Conservation (phyloP, 2,888 invertebrate species). For the Ethmia dodecea region DNA sequence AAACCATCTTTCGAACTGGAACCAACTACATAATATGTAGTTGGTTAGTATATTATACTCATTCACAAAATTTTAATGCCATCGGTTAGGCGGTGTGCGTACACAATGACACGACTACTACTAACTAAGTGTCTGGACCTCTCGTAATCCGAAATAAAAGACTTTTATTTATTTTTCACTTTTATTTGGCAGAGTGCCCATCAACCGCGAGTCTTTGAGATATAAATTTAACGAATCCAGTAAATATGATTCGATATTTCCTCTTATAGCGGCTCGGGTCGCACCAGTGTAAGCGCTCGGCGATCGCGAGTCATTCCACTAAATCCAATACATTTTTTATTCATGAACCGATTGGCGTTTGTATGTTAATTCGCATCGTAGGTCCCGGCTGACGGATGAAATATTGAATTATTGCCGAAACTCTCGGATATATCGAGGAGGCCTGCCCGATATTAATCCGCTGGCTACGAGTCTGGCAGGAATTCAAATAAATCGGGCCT, state of each 20-base stretch:
- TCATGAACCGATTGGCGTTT: constrained; percentile 78
- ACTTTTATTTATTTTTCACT: neutral
- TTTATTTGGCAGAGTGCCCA: too few species aligned
- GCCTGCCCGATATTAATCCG: constrained; percentile 74
- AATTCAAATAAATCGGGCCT: constrained; percentile 76
- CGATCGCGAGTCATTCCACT: constrained; percentile 67
- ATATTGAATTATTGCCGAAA: constrained; percentile 76
- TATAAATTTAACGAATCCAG: constrained; percentile 22
- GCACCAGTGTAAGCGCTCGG: constrained; percentile 42
- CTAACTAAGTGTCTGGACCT: too few species aligned
- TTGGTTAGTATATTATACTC: too few species aligned
- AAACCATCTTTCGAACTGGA: too few species aligned
- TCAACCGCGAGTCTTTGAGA: too few species aligned
- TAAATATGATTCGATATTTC: constrained; percentile 52
- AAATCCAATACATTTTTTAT: constrained; percentile 78
- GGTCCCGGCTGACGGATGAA: constrained; percentile 70
- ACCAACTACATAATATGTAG: too few species aligned
- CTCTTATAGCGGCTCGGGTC: constrained; percentile 50
- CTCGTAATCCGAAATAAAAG: neutral
- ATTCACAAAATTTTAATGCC: too few species aligned
- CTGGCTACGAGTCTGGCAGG: constrained; percentile 65
- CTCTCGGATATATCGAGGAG: constrained; percentile 69
- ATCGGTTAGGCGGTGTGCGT: too few species aligned
- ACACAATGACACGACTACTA: too few species aligned
- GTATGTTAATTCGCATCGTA: constrained; percentile 74